Percentiles rank a stretch among this genome's conserved stretches.
These are phyloP conservation scores for Myiagra hebetior DNA, from an alignment of 2,113 vertebrate species.

Conservation along the genomic window DNA sequence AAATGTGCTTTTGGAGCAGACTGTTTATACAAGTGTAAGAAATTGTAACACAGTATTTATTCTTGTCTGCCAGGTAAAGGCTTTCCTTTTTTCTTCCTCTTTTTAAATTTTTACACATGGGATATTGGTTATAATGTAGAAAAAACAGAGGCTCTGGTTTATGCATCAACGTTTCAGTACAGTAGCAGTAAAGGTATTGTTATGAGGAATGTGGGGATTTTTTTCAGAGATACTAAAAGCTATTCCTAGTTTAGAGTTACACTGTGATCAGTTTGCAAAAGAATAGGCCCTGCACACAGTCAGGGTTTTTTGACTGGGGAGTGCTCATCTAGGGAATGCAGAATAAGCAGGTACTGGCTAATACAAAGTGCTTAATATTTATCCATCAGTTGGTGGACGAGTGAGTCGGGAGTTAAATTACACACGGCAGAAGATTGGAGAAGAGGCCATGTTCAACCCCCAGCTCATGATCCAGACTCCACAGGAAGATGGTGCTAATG, in stretches of 20 bases:
- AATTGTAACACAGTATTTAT: constrained; percentile 64
- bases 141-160: background rate
- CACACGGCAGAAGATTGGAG: constrained; percentile 96
- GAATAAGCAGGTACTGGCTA: constrained; percentile 11
- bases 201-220: background rate
- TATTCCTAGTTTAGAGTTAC: background rate
- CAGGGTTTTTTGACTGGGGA: background rate
- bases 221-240: background rate
- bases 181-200: background rate
- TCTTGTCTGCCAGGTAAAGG: constrained; percentile 51
- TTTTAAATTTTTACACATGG: background rate
- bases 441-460: constrained; percentile 98
- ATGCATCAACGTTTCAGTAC: background rate
- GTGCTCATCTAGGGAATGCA: background rate
- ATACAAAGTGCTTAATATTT: constrained; percentile 46
- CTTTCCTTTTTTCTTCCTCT: background rate
- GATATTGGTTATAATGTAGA: background rate
- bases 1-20: constrained; percentile 61
- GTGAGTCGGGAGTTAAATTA: constrained; percentile 97
- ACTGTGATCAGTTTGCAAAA: background rate
- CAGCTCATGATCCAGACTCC: constrained; percentile 99
- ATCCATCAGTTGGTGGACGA: constrained; percentile 89
- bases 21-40: constrained; percentile 72
- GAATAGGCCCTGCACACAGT: background rate
- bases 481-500: constrained; percentile 87